Base-by-base conservation (phyloP, 2,888 invertebrate species). In the Tenthredo notha region DNA sequence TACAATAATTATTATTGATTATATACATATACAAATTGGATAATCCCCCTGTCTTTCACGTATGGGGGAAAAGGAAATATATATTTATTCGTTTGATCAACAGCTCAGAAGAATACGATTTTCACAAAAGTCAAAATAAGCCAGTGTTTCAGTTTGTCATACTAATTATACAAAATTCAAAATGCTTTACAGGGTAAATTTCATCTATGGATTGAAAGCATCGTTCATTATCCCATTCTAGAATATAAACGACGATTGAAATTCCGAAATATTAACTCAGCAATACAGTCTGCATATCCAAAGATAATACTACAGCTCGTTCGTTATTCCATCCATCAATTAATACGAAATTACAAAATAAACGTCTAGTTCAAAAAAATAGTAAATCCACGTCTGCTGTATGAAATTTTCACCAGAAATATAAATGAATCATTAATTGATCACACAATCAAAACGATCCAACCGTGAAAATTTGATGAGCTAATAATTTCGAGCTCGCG, bases 11-110 rank as follows among this genome's bases (percentile, higher is more conserved):
- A 29, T 77, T 50, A 50, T 50, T 47, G 25, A 50, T 77, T 77
- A 77, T 77, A n/a, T 77, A 37, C 15, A 72, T 50, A 40, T 33
- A 77, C 77, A 77, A 50, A 40, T 72, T 77, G 29, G 77, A 29
- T 29, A 15, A 47, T 50, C n/a, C 25, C 74, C 43, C 25, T 47
- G 18, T 77, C 6, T 77, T 77, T 50, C 18, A 50, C 33, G 12
- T 9, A 43, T 6, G 37, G 40, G 18, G 18, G 9, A 15, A 18
- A 29, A 21, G 15, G 15, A 47, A 47, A 70, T 70, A 70, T 70
- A 25, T 10, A 61, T 61, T 61, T 25, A 61, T 25, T 25, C 4
- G 25, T 61, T 70, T 25, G 61, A 61, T 61, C 61, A 25, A 61
- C 25, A 25, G 61, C 61, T 25, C 61, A 61, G 25, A 25, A 61